Base-by-base conservation (phyloP, 1,140 invertebrate species). In the Penaeus japonicus region DNA sequence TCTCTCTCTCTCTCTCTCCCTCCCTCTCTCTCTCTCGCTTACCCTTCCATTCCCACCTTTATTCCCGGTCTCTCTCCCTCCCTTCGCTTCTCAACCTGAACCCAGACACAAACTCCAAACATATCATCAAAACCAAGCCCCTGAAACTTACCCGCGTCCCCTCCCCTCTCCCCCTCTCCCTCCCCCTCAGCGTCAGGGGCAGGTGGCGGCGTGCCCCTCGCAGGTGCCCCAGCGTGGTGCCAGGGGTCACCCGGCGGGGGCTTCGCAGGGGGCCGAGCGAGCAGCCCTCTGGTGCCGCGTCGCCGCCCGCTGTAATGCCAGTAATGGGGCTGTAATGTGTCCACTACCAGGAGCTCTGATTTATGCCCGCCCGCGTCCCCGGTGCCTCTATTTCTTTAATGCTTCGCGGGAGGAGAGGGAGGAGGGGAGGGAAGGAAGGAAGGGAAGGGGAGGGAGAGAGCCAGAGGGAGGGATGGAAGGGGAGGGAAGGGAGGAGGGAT, bases 261-360 rank as follows among this genome's bases (percentile, higher is more conserved):
- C 78, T 54, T 73, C 35, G 78, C 39, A 55, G 85, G 85, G 70
- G 78, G 62, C 78, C 78, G n/a, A 32, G 80, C 78, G 80, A 65
- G 35, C 53, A 59, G 32, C 32, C 85, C 75, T 82, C 54, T 82
- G 59, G n/a, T 82, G 78, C 39, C 35, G n/a, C 85, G 55, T 27
- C 82, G 39, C 65, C 62, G 30, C 55, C 35, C 55, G 24, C 77
- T 80, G 85, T 80, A 80, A 87, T 87, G 85, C 59, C 85, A 81
- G 85, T 81, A 87, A 87, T 84, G 62, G 70, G 82, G 70, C 62
- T 47, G 62, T 73, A 65, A 24, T 84, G 82, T 73, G 20, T 84
- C 62, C 73, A 39, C 17, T 77, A 18, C 18, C 32, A 22, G 18
- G 1, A 4, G 35, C 35, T 10, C 22, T 27, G 55, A 55, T 55